Evolutionary conservation across 2,888 invertebrate genomes (phyloP).

Genomic region (Cactoblastis cactorum): DNA sequence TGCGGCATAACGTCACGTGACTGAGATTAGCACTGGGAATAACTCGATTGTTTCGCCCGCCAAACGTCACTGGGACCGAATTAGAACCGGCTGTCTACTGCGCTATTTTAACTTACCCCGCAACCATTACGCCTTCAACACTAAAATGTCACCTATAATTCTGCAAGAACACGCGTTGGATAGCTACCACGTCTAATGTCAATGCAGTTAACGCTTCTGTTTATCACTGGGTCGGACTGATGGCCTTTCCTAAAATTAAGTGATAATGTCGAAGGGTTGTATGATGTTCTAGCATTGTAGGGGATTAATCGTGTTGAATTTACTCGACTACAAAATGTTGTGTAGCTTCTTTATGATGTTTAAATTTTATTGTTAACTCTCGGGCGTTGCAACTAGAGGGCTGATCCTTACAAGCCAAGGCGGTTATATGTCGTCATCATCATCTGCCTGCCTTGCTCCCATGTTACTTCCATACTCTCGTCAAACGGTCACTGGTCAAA

Average conservation of each 20-base stretch:
- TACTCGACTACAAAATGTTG: background rate
- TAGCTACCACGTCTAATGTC: background rate
- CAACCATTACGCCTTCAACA: conserved; percentile 16
- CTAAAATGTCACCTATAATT: conserved; percentile 5
- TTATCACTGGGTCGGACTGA: background rate
- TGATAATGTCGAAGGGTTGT: conserved; percentile 4
- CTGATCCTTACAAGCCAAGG: too few relatives aligned
- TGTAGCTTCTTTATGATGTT: background rate
- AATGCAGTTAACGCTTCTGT: background rate
- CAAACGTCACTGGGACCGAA: conserved; percentile 62
- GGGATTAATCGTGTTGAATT: conserved; percentile 7
- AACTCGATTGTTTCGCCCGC: conserved; percentile 71
- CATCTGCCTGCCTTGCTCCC: too few relatives aligned
- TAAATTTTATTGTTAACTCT: background rate
- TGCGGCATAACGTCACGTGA: conserved; percentile 61
- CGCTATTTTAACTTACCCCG: conserved; percentile 38
- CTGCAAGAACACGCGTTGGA: background rate
- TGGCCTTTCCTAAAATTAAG: conserved; percentile 7
- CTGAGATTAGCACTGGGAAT: conserved; percentile 66
- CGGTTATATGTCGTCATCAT: too few relatives aligned
- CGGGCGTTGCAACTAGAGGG: too few relatives aligned
- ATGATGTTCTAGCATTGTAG: background rate
- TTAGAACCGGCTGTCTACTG: conserved; percentile 62
- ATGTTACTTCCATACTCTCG: too few relatives aligned
- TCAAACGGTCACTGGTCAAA: too few relatives aligned